Conservation (phyloP, 1,140 invertebrate species). For the Hermetia illucens region DNA sequence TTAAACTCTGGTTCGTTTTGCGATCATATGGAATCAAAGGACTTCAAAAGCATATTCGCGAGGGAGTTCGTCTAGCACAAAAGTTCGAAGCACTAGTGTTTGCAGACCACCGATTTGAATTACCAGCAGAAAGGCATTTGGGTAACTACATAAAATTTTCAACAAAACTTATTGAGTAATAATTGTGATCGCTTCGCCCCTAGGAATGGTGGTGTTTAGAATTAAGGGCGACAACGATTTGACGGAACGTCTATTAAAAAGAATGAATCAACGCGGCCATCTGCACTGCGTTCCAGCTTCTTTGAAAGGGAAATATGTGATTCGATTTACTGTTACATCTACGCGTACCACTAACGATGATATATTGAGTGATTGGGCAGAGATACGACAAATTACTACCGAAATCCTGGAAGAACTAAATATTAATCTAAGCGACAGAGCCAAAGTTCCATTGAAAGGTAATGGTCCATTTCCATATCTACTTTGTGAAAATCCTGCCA, state of each 20-base stretch:
- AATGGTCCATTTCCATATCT: constrained; percentile 20
- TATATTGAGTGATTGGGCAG: constrained; percentile 78
- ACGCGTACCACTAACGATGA: constrained; percentile 76
- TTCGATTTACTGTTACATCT: constrained; percentile 83
- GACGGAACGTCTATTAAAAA: constrained; percentile 72
- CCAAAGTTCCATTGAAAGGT: constrained; percentile 63
- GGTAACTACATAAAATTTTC: constrained; percentile 20
- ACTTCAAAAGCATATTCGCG: constrained; percentile 81
- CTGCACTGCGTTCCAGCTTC: constrained; percentile 90
- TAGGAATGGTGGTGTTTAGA: constrained; percentile 86
- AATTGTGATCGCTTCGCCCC: constrained; percentile 1
- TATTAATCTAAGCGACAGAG: constrained; percentile 35
- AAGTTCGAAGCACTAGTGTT: constrained; percentile 76
- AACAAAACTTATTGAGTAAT: neutral
- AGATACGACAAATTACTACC: constrained; percentile 66
- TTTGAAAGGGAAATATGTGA: constrained; percentile 81
- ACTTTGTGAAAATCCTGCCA: too few species aligned
- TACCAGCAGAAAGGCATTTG: constrained; percentile 74
- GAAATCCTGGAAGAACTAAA: constrained; percentile 52
- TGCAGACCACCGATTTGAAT: constrained; percentile 75
- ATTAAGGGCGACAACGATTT: constrained; percentile 70
- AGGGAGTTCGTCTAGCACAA: constrained; percentile 74
- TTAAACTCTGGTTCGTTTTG: constrained; percentile 97
- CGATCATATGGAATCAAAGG: constrained; percentile 78
- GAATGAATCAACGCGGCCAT: constrained; percentile 68